phyloP scores from a whole-genome alignment of 2,113 vertebrate species.

The Podarcis muralis region DNA sequence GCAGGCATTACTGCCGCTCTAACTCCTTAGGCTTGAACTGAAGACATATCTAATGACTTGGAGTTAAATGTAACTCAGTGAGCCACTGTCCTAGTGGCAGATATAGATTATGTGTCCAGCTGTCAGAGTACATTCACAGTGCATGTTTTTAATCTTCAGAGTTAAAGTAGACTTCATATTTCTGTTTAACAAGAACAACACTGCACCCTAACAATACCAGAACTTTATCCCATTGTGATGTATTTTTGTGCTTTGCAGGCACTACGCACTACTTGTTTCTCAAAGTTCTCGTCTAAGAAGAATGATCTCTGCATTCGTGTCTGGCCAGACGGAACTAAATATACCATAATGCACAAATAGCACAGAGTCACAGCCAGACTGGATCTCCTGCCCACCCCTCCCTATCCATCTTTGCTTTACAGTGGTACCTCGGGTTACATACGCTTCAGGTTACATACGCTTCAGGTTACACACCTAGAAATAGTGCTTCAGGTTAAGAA shows the following conservation, averaged over 20 bases:
- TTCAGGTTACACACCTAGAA: too few species aligned
- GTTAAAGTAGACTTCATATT: conserved; percentile 12
- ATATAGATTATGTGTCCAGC: conserved; percentile 26
- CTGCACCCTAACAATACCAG: not conserved
- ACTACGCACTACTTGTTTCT: not conserved
- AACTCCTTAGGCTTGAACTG: conserved; percentile 16
- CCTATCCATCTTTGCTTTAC: not conserved
- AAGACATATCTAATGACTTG: conserved; percentile 2
- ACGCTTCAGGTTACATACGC: too few species aligned
- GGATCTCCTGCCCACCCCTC: not conserved
- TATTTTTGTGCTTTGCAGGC: not conserved
- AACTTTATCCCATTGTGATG: not conserved
- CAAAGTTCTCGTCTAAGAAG: not conserved
- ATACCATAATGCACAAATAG: not conserved
- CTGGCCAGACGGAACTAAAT: not conserved
- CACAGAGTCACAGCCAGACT: not conserved
- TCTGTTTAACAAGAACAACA: not conserved
- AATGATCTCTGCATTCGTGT: not conserved
- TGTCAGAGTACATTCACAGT: not conserved
- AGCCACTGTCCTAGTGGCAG: not conserved
- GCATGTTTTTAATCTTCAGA: not conserved
- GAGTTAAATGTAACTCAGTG: conserved; percentile 27
- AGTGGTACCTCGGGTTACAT: too few species aligned
- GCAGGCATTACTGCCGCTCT: conserved; percentile 7
- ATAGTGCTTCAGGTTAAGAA: too few species aligned